Evolutionary conservation across 2,797 vertebrate species (phyloP).

Genomic region (Somateria mollissima): DNA sequence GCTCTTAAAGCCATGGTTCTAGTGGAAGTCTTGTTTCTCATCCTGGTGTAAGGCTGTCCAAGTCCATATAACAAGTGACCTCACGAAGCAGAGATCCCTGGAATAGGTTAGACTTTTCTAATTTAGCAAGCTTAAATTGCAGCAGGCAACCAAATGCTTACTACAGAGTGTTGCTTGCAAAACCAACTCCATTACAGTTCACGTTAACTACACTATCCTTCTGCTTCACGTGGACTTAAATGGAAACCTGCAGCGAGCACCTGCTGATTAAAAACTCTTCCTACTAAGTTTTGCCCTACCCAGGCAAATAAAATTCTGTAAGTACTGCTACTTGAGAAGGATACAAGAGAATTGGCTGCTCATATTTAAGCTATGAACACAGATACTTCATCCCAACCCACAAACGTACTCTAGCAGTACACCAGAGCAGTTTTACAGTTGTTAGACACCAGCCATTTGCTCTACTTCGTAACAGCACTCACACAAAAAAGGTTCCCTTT

Average conservation of each 20-base stretch:
- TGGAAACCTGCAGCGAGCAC: not conserved
- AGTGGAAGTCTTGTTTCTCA: not conserved
- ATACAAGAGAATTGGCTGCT: not conserved
- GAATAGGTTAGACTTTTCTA: slow-evolving; percentile 82
- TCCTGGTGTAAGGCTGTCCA: slow-evolving; percentile 30
- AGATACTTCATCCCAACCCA: not conserved
- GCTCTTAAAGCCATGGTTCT: not conserved
- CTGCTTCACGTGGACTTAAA: not conserved
- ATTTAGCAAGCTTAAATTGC: slow-evolving; percentile 85
- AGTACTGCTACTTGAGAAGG: not conserved
- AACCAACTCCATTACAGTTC: accelerated
- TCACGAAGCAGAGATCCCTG: slow-evolving; percentile 71
- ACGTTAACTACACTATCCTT: not conserved
- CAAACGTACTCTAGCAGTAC: not conserved
- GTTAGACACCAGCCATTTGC: accelerated
- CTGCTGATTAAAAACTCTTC: not conserved
- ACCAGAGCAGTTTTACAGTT: not conserved
- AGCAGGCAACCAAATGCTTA: slow-evolving; percentile 74
- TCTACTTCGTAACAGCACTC: not conserved
- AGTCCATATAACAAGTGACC: slow-evolving; percentile 78
- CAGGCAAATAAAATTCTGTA: not conserved
- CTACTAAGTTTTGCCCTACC: not conserved
- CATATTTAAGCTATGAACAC: not conserved
- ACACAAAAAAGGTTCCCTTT: not conserved
- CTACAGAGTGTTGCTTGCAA: slow-evolving; percentile 85